Base-by-base conservation (phyloP, 2,888 invertebrate genomes). In the Dascillus cervinus region DNA sequence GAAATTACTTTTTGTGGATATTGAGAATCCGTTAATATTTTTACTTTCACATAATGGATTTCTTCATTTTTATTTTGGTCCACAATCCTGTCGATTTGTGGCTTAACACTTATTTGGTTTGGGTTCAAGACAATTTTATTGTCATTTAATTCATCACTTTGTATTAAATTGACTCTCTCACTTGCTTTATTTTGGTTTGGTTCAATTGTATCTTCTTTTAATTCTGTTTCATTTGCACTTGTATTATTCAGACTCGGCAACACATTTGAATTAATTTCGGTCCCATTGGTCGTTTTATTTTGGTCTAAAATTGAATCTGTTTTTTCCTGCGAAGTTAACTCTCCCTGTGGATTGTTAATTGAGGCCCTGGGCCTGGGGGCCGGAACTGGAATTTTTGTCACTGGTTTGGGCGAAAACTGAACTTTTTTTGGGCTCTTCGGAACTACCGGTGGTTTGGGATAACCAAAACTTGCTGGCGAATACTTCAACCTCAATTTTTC, bases 401-500 rank as follows among this genome's bases (percentile, higher is more conserved):
- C 4, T 28, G 28, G 24, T 21, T 34, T 32, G 38, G 40, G 26
- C 11, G 26, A 17, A 34, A 37, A 22, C 13, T 13, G 12, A 11
- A 32, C 12, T 30, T 29, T 32, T 19, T 30, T 29, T 26, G 29
- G 4, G 13, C 20, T 49, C 46, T 19, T 48, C 21, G 25, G 34
- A 39, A 10, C 49, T 39, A 23, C 27, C 34, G 12, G 24, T 38
- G 4, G 26, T 32, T 48, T 49, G 3, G 50, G 43, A 32, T 54
- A 56, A 6, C 55, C 56, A 32, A 52, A 57, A 34, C 46, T 50
- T 9, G 51, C 44, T 12, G 58, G 55, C 1, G 57, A 54, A 44
- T 56, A 57, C 39, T 53, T 56, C 25, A 26, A 41, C 37, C 41
- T 47, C 11, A 52, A 34, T 19, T 42, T 34, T 29, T 46, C 46